Conservation (phyloP, 2,113 vertebrate genomes). For the Rafetus swinhoei region DNA sequence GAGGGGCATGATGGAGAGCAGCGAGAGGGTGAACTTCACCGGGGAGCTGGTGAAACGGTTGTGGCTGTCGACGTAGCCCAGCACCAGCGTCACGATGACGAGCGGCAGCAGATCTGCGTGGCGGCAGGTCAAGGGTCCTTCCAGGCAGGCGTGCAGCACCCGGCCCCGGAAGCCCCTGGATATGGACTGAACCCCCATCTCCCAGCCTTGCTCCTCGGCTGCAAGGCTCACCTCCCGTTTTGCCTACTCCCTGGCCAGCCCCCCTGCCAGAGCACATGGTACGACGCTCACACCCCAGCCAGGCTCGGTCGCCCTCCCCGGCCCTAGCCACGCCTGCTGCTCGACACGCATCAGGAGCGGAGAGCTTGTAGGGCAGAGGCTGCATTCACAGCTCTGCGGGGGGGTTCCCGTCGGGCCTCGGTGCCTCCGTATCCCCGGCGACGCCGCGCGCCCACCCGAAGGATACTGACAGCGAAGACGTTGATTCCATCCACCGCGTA, state of each 20-base stretch:
- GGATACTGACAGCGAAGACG: conserved; percentile 88
- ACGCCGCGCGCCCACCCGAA: background rate
- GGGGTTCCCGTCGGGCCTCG: background rate
- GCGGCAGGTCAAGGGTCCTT: conserved; percentile 61
- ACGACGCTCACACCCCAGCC: background rate
- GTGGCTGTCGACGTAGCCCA: conserved; percentile 83
- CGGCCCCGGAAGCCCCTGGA: no score
- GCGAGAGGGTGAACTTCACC: conserved; percentile 81
- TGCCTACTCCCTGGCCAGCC: background rate
- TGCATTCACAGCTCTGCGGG: background rate
- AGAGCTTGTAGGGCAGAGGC: background rate
- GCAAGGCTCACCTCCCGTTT: background rate
- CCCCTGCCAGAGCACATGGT: background rate
- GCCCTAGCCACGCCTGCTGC: background rate
- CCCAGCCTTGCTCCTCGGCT: background rate
- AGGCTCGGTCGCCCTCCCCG: background rate
- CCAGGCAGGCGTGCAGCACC: background rate
- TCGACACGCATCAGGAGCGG: background rate
- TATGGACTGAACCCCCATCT: no score
- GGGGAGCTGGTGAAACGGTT: conserved; percentile 77
- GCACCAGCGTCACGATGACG: conserved; percentile 82
- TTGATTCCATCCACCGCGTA: conserved; percentile 83
- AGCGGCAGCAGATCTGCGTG: conserved; percentile 83
- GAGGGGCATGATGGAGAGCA: conserved; percentile 88
- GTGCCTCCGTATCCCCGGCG: background rate